Evolutionary conservation across 2,797 vertebrate species (phyloP), one percentile per base, ranked within the genome.

Genomic region (Galaxias olidus): DNA sequence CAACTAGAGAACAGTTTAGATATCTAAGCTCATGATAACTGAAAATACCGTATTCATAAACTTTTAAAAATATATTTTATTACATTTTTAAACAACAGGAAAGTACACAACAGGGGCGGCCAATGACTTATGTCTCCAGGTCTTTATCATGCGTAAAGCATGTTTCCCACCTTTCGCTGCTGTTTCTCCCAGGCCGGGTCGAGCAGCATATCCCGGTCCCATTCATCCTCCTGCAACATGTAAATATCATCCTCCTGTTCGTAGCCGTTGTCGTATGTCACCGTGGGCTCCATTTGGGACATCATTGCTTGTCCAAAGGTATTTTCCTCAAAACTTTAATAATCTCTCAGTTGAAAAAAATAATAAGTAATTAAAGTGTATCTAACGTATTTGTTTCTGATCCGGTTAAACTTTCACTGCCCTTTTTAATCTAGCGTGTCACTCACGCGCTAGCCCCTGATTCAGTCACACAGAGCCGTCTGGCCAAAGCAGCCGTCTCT

Each of bases 181-280:
- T 99, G 97, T 78, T 98, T 98, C 80, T 99, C 97, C 97, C 97
- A 98, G 71, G 97, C 97, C 0, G 97, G 97, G 86, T 99, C 97
- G 82, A 99, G 91, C 13, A 99, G 90, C 88, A 98, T 92, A 87
- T 99, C 97, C 85, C 97, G 89, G 93, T 99, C 97, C 97, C 97
- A 98, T 59, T 99, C 97, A 0, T 99, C 97, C 83, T 98, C 97
- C 90, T 98, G 97, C 30, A 90, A 77, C 97, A 99, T 99, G 86
- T 99, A 99, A 62, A 92, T 92, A 0, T 97, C 90, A 72, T 95
- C 91, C 57, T 91, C 91, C 71, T 93, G 91, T 52, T 89, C 94
- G 82, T 96, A 96, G 74, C 92, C 92, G 64, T 93, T 92, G 73
- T 93, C 94, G 79, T 98, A 99, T 81, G 90, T 93, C 83, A 96